A percentile compares a stretch with the other conserved stretches of the same genome.
These are phyloP conservation scores for Dinoponera quadriceps DNA, from an alignment of 1,140 invertebrate species.

Conservation along the genomic window DNA sequence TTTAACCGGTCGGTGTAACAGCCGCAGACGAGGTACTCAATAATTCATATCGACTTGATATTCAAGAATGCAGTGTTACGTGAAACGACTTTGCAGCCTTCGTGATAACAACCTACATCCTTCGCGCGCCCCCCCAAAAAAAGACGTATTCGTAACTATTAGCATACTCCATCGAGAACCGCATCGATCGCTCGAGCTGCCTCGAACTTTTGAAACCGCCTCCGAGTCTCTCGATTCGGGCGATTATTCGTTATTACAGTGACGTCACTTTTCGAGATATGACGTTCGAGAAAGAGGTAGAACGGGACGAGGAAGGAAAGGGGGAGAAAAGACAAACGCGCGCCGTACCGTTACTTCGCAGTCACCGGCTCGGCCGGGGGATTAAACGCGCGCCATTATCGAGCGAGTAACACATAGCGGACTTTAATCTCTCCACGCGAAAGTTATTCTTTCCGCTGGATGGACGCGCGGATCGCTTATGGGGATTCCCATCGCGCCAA, in stretches of 20 bases:
- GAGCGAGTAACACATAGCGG: conserved; percentile 26
- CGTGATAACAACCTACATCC: conserved; percentile 5
- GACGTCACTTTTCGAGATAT: too few relatives aligned
- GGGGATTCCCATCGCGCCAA: conserved; percentile 62
- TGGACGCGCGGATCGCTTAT: conserved; percentile 52
- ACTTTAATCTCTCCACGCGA: conserved; percentile 40
- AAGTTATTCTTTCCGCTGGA: conserved; percentile 57
- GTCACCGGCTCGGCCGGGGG: neutral
- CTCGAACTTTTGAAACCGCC: neutral
- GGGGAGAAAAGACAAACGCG: neutral
- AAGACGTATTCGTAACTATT: conserved; percentile 15
- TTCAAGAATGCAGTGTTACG: conserved; percentile 34
- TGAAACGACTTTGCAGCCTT: neutral
- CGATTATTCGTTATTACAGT: too few relatives aligned
- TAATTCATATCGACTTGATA: conserved; percentile 26
- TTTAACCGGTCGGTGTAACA: neutral
- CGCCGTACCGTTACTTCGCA: neutral
- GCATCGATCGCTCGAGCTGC: neutral
- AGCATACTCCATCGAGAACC: neutral
- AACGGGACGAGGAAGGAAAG: neutral
- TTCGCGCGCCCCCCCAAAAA: neutral
- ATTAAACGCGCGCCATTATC: conserved; percentile 45
- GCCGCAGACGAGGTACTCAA: conserved; percentile 14
- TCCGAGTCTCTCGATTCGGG: too few relatives aligned
- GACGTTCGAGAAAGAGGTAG: too few relatives aligned